A percentile compares a stretch with the other conserved stretches of the same genome.
These are phyloP conservation scores for Girardinichthys multiradiatus DNA, from an alignment of 2,113 vertebrate species.

Conservation along the genomic window DNA sequence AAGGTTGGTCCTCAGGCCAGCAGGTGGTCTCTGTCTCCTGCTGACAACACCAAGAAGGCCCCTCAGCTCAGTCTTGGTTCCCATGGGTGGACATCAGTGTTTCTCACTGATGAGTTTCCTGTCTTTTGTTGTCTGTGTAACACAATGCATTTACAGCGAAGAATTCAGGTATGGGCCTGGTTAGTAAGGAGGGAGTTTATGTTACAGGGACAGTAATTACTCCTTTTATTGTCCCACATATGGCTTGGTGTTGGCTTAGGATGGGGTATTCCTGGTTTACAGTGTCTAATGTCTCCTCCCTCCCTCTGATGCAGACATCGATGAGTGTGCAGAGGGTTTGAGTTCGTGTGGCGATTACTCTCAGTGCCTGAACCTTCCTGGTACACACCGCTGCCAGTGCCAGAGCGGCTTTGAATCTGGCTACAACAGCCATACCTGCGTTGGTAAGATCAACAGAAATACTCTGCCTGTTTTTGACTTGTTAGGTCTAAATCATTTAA, in stretches of 20 bases:
- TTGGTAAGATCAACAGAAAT: constrained; percentile 77
- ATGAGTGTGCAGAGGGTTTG: constrained; percentile 85
- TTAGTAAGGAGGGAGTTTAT: neutral
- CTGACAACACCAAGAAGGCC: constrained; percentile 58
- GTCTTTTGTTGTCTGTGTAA: neutral
- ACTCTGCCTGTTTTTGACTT: neutral
- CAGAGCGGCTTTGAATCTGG: constrained; percentile 76
- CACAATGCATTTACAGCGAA: constrained; percentile 2
- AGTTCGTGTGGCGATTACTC: constrained; percentile 82
- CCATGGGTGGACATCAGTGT: constrained; percentile 45
- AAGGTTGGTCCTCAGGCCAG: constrained; percentile 64
- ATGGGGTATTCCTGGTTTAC: constrained; percentile 25
- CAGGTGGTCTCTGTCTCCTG: constrained; percentile 54
- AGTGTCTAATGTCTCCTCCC: constrained; percentile 17
- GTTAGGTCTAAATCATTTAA: neutral
- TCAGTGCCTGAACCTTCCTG: constrained; percentile 83
- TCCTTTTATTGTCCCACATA: constrained; percentile 25
- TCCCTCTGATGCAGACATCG: constrained; percentile 79
- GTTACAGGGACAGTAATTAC: constrained; percentile 40
- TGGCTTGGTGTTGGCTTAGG: constrained; percentile 9
- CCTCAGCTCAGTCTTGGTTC: constrained; percentile 45
- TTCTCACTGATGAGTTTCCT: constrained; percentile 27
- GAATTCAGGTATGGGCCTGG: constrained; percentile 21
- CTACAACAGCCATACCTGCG: constrained; percentile 80
- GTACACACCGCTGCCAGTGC: constrained; percentile 88